Evolutionary conservation across 2,113 vertebrate species (phyloP).

Genomic region (Corythaixoides concolor): DNA sequence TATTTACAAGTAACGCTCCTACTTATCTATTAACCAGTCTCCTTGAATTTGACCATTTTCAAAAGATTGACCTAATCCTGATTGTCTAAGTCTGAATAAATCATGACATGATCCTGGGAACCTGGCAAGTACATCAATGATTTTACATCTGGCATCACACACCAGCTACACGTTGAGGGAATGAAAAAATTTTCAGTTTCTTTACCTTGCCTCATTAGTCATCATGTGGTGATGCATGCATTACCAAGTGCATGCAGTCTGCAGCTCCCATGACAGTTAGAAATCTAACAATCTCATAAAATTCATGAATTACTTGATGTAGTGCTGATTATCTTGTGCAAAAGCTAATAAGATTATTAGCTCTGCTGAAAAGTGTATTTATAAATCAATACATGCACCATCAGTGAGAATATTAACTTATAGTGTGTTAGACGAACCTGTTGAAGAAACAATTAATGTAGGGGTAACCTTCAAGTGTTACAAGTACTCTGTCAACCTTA

Average conservation of each 20-base stretch:
- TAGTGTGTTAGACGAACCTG: constrained; percentile 21
- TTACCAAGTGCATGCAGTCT: constrained; percentile 23
- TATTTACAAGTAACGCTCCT: constrained; percentile 50
- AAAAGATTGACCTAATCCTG: constrained; percentile 50
- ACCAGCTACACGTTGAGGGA: constrained; percentile 51
- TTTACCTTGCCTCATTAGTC: constrained; percentile 73
- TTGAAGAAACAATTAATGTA: constrained; percentile 54
- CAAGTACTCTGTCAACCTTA: constrained; percentile 35
- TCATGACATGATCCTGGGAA: constrained; percentile 65
- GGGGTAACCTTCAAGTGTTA: constrained; percentile 42
- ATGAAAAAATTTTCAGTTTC: constrained; percentile 45
- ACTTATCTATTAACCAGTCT: constrained; percentile 30
- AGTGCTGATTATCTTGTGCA: constrained; percentile 38
- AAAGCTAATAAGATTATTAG: constrained; percentile 50
- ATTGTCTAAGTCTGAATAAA: constrained; percentile 68
- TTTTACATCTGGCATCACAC: constrained; percentile 70
- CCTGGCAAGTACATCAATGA: constrained; percentile 61
- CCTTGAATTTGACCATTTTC: constrained; percentile 48
- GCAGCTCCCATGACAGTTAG: constrained; percentile 58
- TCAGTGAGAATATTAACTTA: constrained; percentile 21
- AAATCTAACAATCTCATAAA: constrained; percentile 59
- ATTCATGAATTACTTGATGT: constrained; percentile 37
- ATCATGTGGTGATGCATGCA: constrained; percentile 58
- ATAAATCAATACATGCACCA: neutral
- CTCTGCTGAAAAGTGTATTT: constrained; percentile 42